Base-by-base conservation (phyloP, 1,140 invertebrate genomes). In the Littorina saxatilis region DNA sequence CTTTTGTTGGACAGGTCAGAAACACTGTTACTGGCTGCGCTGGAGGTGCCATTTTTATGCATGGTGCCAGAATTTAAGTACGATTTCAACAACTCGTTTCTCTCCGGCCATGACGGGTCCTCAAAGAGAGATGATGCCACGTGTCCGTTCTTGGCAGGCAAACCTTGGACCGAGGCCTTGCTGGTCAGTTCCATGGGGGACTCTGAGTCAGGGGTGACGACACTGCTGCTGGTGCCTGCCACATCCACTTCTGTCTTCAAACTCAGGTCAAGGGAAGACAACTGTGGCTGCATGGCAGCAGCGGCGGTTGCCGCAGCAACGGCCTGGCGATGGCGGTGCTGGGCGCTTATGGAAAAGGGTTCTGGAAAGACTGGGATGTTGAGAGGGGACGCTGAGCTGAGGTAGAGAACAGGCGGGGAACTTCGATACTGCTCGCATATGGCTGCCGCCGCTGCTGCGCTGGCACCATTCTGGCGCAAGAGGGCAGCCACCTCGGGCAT, bases 281-380 rank as follows among this genome's bases (percentile, higher is more conserved):
- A 58, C 76, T 78, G 76, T 15, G 76, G 76, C 76, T 78, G 76
- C 23, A 58, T 43, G n/a, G 32, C 29, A n/a, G 66, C n/a, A 15
- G 29, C 37, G 23, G 74, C 27, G n/a, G 35, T 39, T 20, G 74
- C 52, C 35, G 50, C 52, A 58, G 74, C 55, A n/a, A 37, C 76
- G n/a, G 76, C 76, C 58, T 66, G 76, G 11, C n/a, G 55, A 23
- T 66, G 55, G 29, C 76, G 55, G 40, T 58, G 76, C 37, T 78
- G 76, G 52, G 80, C 68, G n/a, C 68, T 79, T 35, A 79, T 78
- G 58, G 76, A 78, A 29, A 78, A 84, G 7, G 82, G 79, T 63
- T 86, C 84, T 29, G 82, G 81, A 70, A 84, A 86, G 68, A 84
- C 63, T 20, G 82, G 82, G 43, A 84, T 78, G 76, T 84, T 84